Evolutionary conservation across 2,113 vertebrate genomes (phyloP), one percentile per base, ranked within the genome.

Genomic region (Polypterus senegalus): DNA sequence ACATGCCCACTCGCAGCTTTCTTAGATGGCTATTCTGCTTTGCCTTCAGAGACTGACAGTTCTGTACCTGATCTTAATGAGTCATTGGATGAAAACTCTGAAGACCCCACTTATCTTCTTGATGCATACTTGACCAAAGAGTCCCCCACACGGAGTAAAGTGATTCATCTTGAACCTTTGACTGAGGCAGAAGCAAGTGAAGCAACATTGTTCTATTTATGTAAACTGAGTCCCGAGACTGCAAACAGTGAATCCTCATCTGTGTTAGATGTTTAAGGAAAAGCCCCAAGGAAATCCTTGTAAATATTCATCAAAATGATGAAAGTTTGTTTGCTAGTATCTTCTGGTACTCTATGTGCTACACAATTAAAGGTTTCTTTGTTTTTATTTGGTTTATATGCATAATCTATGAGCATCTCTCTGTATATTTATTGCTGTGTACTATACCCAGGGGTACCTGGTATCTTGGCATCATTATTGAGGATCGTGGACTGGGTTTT

Each of bases 181-280:
- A 96, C 93, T 0, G 95, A 97, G 75, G 92, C 91, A 0, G 91
- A 98, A 74, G 95, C 92, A 1, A 93, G 83, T 0, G 88, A 92
- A 69, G 87, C 91, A 56, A 93, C 92, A 0, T 87, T 98, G 3
- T 97, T 98, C 73, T 94, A 93, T 78, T 77, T 98, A 66, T 96
- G 92, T 27, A 91, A 94, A 86, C 91, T 98, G 64, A 74, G 76
- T 68, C 79, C 80, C 1, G 80, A 83, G 1, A 81, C 76, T 3
- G 77, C 83, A 61, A 83, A 88, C 65, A 73, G 72, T 1, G 88
- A 92, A 43, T 80, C 83, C 64, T 60, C 79, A 64, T 60, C 79
- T 0, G 81, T 84, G 57, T 67, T 94, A 77, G 88, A 88, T 61
- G 74, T 82, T 61, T 87, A 74, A 81, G 69, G 57, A 63, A 49